Conservation (phyloP, 1,140 invertebrate species). For the Cylas formicarius region DNA sequence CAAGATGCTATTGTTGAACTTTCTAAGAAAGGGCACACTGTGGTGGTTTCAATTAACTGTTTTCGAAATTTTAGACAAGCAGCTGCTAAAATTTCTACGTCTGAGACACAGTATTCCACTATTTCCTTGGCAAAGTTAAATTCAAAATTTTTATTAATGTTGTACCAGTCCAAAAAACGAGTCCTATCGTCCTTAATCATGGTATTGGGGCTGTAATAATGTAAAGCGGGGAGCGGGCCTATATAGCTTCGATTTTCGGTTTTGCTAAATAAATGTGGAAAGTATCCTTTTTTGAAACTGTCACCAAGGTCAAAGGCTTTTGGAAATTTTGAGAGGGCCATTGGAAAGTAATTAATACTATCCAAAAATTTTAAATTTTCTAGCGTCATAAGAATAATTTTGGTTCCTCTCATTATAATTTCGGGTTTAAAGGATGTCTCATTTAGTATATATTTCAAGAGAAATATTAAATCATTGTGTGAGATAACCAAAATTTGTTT, state of each 20-base stretch:
- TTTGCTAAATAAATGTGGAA: slow-evolving; percentile 22
- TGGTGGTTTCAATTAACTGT: too few relatives aligned
- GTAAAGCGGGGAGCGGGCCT: slow-evolving; percentile 9
- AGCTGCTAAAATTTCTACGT: slow-evolving; percentile 18
- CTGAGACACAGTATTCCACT: slow-evolving; percentile 14
- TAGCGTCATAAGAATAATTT: slow-evolving; percentile 1
- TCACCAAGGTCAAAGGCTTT: slow-evolving; percentile 10
- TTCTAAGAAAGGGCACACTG: too few relatives aligned
- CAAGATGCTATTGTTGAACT: too few relatives aligned
- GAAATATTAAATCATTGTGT: slow-evolving; percentile 10
- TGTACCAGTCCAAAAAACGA: slow-evolving; percentile 14
- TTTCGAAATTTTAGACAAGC: too few relatives aligned
- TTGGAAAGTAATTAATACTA: slow-evolving; percentile 13
- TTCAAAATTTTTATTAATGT: neutral
- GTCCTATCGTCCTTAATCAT: slow-evolving; percentile 6
- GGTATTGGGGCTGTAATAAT: slow-evolving; percentile 13
- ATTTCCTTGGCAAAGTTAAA: slow-evolving; percentile 15
- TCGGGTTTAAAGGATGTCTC: neutral
- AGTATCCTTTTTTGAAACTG: slow-evolving; percentile 20
- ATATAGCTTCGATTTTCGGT: slow-evolving; percentile 14
- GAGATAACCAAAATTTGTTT: slow-evolving; percentile 5
- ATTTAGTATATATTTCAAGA: slow-evolving; percentile 6
- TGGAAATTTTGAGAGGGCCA: slow-evolving; percentile 11
- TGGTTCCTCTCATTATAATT: slow-evolving; percentile 3
- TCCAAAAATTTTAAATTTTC: slow-evolving; percentile 13